Evolutionary conservation across 2,888 invertebrate species (phyloP).

Genomic region (Amblyjoppa fuscipennis): DNA sequence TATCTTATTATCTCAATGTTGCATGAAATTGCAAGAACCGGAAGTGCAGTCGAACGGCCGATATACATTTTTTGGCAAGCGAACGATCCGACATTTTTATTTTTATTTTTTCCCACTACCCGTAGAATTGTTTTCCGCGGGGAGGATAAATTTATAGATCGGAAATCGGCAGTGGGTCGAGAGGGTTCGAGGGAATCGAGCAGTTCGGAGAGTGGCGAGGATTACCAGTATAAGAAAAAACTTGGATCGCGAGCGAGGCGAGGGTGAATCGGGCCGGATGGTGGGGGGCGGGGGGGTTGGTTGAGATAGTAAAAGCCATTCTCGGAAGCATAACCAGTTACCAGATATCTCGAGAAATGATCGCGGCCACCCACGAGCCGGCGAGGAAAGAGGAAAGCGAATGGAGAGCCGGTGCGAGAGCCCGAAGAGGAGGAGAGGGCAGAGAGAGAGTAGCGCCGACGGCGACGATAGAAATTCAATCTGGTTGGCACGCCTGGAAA

Average conservation of each 20-base stretch:
- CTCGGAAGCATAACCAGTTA: slow-evolving; percentile 81
- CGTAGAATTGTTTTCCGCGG: slow-evolving; percentile 37
- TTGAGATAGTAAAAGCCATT: slow-evolving; percentile 73
- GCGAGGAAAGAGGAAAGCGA: slow-evolving; percentile 44
- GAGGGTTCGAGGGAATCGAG: slow-evolving; percentile 45
- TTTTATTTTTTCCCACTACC: not conserved
- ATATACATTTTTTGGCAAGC: not conserved
- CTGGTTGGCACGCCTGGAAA: slow-evolving; percentile 81
- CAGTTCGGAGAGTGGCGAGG: slow-evolving; percentile 41
- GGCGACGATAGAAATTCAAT: slow-evolving; percentile 83
- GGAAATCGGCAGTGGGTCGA: slow-evolving; percentile 40
- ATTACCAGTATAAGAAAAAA: slow-evolving; percentile 35
- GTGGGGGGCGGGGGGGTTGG: not conserved
- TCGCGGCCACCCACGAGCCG: slow-evolving; percentile 73
- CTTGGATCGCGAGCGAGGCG: slow-evolving; percentile 25
- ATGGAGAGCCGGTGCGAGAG: slow-evolving; percentile 4
- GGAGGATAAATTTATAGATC: slow-evolving; percentile 37
- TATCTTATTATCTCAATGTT: not conserved
- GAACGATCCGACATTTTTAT: not conserved
- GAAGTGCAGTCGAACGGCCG: not conserved
- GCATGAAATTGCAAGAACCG: not conserved
- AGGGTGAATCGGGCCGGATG: not conserved
- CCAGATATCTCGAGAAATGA: slow-evolving; percentile 80
- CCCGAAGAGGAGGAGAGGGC: slow-evolving; percentile 48
- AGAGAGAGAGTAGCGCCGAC: slow-evolving; percentile 59